Conservation (phyloP, 2,797 vertebrate genomes). For the Cyprinodon diabolis region DNA sequence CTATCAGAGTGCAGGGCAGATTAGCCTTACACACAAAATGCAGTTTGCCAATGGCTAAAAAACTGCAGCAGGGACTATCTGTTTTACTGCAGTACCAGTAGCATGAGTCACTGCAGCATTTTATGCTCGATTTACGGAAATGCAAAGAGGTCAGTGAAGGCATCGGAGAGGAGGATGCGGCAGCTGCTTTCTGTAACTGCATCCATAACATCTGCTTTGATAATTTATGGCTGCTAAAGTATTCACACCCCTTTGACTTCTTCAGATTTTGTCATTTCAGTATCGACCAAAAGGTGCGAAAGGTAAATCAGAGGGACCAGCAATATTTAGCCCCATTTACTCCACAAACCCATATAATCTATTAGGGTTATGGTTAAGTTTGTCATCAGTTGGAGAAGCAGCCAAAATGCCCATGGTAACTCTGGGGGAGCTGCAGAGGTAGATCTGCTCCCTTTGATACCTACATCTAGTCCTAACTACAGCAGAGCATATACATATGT, state of each 20-base stretch:
- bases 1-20: conserved; percentile 31
- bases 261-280: background rate
- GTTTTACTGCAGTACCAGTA: conserved; percentile 64
- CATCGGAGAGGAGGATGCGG: conserved; percentile 27
- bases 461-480: background rate
- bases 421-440: background rate
- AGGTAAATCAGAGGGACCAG: background rate
- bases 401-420: background rate
- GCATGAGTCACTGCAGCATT: conserved; percentile 69
- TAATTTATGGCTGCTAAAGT: background rate
- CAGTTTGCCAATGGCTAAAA: conserved; percentile 66
- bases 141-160: conserved; percentile 52
- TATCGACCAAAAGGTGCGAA: background rate
- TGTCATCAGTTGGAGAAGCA: background rate
- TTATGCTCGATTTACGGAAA: conserved; percentile 57
- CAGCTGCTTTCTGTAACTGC: conserved; percentile 16
- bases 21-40: conserved; percentile 26
- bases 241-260: background rate
- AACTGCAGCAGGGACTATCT: conserved; percentile 67
- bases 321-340: background rate
- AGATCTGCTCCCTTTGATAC: background rate
- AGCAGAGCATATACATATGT: background rate
- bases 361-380: background rate
- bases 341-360: no score
- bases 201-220: no score